Evolutionary conservation across 2,888 invertebrate genomes (phyloP), one percentile per base, ranked within the genome.

Genomic region (Tetrapedia diversipes): DNA sequence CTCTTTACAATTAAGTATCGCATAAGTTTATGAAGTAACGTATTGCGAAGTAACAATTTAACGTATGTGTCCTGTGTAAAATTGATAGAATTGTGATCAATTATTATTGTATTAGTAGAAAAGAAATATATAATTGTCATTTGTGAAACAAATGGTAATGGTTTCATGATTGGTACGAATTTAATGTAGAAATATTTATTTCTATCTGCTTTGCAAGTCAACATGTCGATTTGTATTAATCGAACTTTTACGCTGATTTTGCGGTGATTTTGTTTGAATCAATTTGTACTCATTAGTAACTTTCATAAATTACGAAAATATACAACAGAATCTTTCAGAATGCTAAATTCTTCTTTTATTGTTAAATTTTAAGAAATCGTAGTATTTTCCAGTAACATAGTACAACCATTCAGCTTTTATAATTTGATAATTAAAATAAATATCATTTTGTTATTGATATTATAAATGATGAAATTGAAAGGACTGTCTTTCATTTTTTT

Each of bases 41-140:
- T 6, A n/a, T n/a, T 19, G 10, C 8, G 29, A 29, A 8, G 8
- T n/a, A n/a, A 10, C 29, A 29, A 49, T 14, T 49, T 24, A 14
- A n/a, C 29, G 0, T 16, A n/a, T 53, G 32, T 53, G 11, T 22
- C 19, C 10, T 34, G 4, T 22, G 7, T 7, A n/a, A 24, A 37
- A 61, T 37, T 47, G 1, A 34, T 32, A 14, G 16, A 47, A 47
- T 34, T 24, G 6, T 39, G n/a, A 27, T 39, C 51, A 51, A 37
- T 63, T 53, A 53, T 63, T 61, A 49, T 37, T 61, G 37, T 51
- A 41, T 37, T 19, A 41, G 16, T 34, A 39, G 27, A n/a, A 14
- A 37, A 49, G 14, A 41, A 16, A 22, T 29, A 39, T 51, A 27
- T 29, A 19, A 39, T 41, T 51, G 24, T 27, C 19, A 16, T 27